Evolutionary conservation across 2,797 vertebrate species (phyloP).

Genomic region (Macropodus opercularis): DNA sequence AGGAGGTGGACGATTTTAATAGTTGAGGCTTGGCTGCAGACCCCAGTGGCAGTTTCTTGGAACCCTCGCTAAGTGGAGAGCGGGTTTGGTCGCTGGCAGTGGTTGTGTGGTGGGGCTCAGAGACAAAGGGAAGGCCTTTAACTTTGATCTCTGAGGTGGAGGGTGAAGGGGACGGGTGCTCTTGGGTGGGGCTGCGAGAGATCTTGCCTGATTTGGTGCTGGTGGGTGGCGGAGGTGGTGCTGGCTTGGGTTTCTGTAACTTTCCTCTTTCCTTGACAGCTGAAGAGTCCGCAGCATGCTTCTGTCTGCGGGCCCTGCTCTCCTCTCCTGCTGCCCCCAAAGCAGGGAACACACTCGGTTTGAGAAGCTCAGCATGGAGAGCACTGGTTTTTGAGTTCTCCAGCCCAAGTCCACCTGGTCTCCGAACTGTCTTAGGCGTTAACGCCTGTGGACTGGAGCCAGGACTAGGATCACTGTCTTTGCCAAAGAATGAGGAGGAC

Average conservation of each 20-base stretch:
- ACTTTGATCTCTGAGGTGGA: conserved; percentile 79
- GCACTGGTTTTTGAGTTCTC: conserved; percentile 83
- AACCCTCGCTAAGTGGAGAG: conserved; percentile 64
- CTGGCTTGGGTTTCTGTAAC: conserved; percentile 89
- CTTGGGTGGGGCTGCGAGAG: conserved; percentile 84
- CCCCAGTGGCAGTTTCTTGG: conserved; percentile 84
- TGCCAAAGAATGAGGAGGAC: conserved; percentile 86
- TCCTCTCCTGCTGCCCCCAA: conserved; percentile 85
- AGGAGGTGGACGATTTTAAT: conserved; percentile 71
- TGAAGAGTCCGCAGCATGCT: conserved; percentile 79
- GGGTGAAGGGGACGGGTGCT: conserved; percentile 72
- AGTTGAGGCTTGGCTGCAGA: conserved; percentile 88
- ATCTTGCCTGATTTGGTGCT: conserved; percentile 83
- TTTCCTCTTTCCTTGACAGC: conserved; percentile 87
- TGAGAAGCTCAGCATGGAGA: conserved; percentile 83
- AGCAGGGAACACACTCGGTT: conserved; percentile 78
- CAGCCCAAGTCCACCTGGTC: conserved; percentile 77
- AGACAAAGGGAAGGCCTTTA: conserved; percentile 69
- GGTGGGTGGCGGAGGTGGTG: conserved; percentile 88
- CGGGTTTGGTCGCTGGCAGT: conserved; percentile 73
- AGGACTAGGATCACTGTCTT: conserved; percentile 86
- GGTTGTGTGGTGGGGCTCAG: conserved; percentile 75
- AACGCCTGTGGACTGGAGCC: conserved; percentile 89
- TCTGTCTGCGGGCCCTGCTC: conserved; percentile 86
- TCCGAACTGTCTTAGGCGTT: conserved; percentile 87